phyloP scores from a whole-genome alignment of 1,140 invertebrate species.

The Magallana angulata region DNA sequence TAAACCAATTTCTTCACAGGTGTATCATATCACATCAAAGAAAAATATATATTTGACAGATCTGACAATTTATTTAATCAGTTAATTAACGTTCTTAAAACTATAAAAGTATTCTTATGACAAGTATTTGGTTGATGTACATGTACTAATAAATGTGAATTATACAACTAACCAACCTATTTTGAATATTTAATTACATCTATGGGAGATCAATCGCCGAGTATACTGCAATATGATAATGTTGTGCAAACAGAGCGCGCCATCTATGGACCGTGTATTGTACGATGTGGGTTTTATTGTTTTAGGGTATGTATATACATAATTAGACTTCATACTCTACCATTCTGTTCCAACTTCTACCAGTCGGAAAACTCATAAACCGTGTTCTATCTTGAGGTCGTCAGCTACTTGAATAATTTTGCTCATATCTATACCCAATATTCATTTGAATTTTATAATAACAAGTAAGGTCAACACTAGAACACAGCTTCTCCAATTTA shows the following conservation, averaged over 20 bases:
- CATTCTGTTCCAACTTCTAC: not conserved
- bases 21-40: too few species aligned
- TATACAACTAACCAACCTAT: too few species aligned
- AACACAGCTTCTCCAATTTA: not conserved
- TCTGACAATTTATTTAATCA: too few species aligned
- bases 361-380: conserved; percentile 11
- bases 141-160: too few species aligned
- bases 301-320: conserved; percentile 23
- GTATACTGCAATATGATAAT: not conserved
- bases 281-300: not conserved
- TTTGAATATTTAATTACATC: too few species aligned
- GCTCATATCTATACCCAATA: not conserved
- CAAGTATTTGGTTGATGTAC: too few species aligned
- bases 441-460: not conserved
- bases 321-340: not conserved
- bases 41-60: too few species aligned
- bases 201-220: too few species aligned
- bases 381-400: not conserved
- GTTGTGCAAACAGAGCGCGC: not conserved
- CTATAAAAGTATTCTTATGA: too few species aligned
- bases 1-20: too few species aligned
- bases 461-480: not conserved
- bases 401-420: conserved; percentile 24
- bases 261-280: not conserved
- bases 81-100: too few species aligned